Conservation (phyloP, 2,888 invertebrate species). For the Drosophila bunnanda region DNA sequence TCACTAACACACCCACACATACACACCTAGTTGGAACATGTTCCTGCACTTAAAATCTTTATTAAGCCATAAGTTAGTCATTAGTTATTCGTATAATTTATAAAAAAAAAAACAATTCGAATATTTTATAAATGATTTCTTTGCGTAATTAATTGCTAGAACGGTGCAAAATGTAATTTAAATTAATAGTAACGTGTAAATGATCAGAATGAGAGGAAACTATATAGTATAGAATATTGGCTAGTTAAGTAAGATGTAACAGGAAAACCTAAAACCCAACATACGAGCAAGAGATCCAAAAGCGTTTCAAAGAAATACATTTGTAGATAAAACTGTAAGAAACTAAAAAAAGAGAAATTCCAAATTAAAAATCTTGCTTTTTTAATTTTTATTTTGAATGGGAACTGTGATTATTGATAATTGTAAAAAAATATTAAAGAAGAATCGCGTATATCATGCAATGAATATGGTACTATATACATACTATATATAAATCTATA, state of each 20-base stretch:
- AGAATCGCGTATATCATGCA: constrained; percentile 57
- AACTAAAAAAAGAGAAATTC: constrained; percentile 54
- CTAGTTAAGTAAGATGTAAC: constrained; percentile 24
- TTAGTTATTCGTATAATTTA: constrained; percentile 32
- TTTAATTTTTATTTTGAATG: constrained; percentile 68
- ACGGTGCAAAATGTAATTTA: constrained; percentile 47
- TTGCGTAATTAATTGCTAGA: constrained; percentile 18
- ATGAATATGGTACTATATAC: constrained; percentile 68
- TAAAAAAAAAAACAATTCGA: constrained; percentile 33
- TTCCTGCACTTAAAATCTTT: constrained; percentile 70
- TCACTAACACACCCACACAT: constrained; percentile 62
- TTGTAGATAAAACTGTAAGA: constrained; percentile 36
- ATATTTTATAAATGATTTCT: constrained; percentile 34
- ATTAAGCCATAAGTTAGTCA: constrained; percentile 39
- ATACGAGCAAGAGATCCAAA: constrained; percentile 60
- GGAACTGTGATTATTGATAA: constrained; percentile 80
- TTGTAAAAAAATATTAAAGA: constrained; percentile 54
- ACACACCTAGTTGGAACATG: constrained; percentile 65
- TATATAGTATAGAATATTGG: constrained; percentile 22
- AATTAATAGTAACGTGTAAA: constrained; percentile 45
- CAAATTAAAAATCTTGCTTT: constrained; percentile 66
- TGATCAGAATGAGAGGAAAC: constrained; percentile 24
- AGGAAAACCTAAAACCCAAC: constrained; percentile 18
- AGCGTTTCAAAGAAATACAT: constrained; percentile 68
- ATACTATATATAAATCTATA: constrained; percentile 51